Conservation (phyloP, 1,140 invertebrate species). For the Maconellicoccus hirsutus region DNA sequence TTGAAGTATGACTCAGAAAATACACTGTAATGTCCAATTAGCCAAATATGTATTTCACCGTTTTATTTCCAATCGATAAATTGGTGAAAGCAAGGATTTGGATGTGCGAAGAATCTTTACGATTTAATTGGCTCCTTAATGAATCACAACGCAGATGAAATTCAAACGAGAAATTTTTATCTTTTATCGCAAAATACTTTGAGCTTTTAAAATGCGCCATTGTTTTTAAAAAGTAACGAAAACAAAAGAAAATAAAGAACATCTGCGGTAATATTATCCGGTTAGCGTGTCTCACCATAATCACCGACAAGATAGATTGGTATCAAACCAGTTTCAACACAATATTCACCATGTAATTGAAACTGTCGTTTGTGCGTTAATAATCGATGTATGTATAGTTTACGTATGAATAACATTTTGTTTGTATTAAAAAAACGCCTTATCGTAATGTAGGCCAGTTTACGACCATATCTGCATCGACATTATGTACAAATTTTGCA, state of each 20-base stretch:
- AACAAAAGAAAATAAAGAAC: constrained; percentile 10
- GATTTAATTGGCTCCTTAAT: too few species aligned
- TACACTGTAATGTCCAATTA: not conserved
- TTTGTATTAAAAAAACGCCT: not conserved
- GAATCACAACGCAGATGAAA: too few species aligned
- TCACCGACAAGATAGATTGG: constrained; percentile 7
- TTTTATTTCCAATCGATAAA: not conserved
- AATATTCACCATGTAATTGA: constrained; percentile 19
- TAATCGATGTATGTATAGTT: constrained; percentile 16
- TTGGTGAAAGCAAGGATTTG: not conserved
- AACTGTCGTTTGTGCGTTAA: constrained; percentile 17
- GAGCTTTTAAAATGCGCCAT: too few species aligned
- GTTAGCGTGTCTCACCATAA: not conserved
- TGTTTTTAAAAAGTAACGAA: not conserved
- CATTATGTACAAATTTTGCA: too few species aligned
- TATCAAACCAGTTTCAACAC: constrained; percentile 16
- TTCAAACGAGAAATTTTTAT: too few species aligned
- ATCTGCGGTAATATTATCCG: constrained; percentile 17
- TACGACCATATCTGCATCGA: too few species aligned
- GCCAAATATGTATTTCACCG: not conserved
- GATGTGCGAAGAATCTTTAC: too few species aligned
- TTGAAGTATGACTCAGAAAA: too few species aligned
- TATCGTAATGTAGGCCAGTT: too few species aligned
- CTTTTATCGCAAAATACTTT: too few species aligned
- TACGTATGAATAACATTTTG: not conserved